These are phyloP conservation scores for Momotus momota DNA, from an alignment of 2,797 vertebrate genomes.

Conservation along the genomic window DNA sequence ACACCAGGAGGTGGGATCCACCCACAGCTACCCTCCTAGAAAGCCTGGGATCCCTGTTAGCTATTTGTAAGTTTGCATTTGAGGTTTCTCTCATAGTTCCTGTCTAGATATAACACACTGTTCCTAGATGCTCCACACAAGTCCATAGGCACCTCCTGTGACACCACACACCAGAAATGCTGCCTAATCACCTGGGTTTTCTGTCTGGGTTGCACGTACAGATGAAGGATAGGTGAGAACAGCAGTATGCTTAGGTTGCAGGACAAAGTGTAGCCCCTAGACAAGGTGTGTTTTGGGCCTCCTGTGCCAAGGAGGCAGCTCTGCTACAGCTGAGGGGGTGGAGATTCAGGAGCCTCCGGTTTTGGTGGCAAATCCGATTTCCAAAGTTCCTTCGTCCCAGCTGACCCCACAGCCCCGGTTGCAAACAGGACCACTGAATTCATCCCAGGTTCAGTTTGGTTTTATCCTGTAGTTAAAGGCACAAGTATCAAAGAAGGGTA, in stretches of 20 bases:
- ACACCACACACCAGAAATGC: neutral
- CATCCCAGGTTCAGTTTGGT: rapidly evolving
- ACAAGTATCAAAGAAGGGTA: neutral
- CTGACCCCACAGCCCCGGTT: neutral
- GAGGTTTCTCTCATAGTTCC: neutral
- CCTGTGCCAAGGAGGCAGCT: neutral
- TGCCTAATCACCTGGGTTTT: neutral
- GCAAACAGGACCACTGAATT: neutral
- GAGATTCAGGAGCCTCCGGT: neutral
- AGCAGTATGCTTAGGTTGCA: neutral
- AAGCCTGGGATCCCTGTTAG: neutral
- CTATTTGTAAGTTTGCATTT: neutral
- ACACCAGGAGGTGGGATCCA: neutral
- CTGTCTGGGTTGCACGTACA: neutral
- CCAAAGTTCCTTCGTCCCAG: neutral
- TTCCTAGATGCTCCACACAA: neutral
- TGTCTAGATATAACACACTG: neutral
- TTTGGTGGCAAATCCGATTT: neutral
- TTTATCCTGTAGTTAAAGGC: neutral
- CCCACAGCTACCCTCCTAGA: neutral
- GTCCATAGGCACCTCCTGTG: neutral
- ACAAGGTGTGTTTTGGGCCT: neutral
- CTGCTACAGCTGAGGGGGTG: neutral
- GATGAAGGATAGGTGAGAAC: rapidly evolving
- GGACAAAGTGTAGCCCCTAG: neutral